Conservation (phyloP, 2,888 invertebrate species). For the Lithodes maja region DNA sequence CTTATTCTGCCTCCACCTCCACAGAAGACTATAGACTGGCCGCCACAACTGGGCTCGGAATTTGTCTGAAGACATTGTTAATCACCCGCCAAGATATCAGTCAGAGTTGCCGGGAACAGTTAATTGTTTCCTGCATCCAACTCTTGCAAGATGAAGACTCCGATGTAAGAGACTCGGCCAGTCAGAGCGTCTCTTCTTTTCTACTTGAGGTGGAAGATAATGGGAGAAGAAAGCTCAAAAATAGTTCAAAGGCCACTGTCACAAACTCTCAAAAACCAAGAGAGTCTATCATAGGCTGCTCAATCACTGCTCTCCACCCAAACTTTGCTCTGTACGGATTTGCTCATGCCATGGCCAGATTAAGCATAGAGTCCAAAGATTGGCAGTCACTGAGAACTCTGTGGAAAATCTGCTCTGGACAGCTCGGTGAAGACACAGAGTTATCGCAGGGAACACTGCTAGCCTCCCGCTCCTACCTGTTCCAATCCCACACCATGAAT, state of each 20-base stretch:
- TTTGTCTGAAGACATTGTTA: constrained; percentile 15
- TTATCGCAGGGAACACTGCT: background rate
- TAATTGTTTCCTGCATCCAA: constrained; percentile 29
- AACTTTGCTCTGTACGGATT: constrained; percentile 41
- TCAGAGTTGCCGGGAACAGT: background rate
- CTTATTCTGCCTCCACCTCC: constrained; percentile 38
- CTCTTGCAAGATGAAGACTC: constrained; percentile 60
- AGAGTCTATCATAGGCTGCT: too few relatives aligned
- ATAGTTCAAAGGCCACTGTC: background rate
- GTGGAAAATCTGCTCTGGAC: constrained; percentile 35
- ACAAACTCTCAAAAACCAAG: too few relatives aligned
- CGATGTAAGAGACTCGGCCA: constrained; percentile 44
- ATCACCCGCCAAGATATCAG: background rate
- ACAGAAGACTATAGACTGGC: constrained; percentile 54
- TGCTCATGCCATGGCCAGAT: background rate
- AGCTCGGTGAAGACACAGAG: background rate
- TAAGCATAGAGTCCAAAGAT: background rate
- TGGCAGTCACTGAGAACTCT: constrained; percentile 26
- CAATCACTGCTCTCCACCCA: constrained; percentile 23
- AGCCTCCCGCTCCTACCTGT: constrained; percentile 20
- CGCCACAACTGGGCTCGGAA: constrained; percentile 40
- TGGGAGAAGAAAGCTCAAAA: background rate
- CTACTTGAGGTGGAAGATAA: background rate
- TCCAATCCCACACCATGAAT: constrained; percentile 53
- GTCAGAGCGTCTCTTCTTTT: constrained; percentile 34